Evolutionary conservation across 2,797 vertebrate species (phyloP).

Genomic region (Phalanger gymnotis): DNA sequence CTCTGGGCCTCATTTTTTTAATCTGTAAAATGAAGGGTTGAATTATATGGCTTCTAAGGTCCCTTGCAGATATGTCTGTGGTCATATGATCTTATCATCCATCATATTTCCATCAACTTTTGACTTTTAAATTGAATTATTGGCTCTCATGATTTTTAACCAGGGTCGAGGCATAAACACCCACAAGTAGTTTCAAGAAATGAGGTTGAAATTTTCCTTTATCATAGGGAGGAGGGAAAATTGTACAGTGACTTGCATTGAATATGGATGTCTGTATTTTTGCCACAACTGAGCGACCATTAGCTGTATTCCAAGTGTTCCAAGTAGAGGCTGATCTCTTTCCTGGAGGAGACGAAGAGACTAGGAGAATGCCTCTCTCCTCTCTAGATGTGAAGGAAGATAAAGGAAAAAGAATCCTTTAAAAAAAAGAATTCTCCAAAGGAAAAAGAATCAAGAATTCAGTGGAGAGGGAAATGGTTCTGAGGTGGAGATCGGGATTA

Average conservation of each 20-base stretch:
- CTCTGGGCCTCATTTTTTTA: background rate
- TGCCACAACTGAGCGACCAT: background rate
- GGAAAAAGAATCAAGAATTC: background rate
- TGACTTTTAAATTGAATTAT: background rate
- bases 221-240: background rate
- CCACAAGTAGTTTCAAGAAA: background rate
- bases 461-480: background rate
- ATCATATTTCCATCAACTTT: background rate
- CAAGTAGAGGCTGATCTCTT: background rate
- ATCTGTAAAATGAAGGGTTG: background rate
- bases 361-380: background rate
- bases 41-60: background rate
- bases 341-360: background rate
- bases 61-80: background rate
- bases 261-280: background rate
- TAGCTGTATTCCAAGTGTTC: background rate
- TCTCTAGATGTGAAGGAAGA: background rate
- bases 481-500: background rate
- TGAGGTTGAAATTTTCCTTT: background rate
- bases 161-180: background rate
- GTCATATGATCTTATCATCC: background rate
- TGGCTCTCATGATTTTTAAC: background rate
- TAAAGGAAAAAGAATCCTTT: background rate
- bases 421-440: background rate
- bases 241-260: background rate